These are phyloP conservation scores for Pseudomyrmex pallidus DNA, from an alignment of 1,140 invertebrate species.

Conservation along the genomic window DNA sequence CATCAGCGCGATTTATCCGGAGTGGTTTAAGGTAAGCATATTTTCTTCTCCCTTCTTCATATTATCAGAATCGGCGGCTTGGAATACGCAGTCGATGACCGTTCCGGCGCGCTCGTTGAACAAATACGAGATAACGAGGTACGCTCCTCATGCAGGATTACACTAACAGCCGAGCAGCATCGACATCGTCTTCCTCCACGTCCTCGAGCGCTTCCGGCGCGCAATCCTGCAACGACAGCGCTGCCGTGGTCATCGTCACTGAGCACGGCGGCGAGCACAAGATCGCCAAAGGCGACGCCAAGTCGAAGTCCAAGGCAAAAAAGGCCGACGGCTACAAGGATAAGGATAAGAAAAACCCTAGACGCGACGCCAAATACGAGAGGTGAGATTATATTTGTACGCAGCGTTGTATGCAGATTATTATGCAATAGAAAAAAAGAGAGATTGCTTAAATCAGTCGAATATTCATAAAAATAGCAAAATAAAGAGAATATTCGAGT, in stretches of 20 bases:
- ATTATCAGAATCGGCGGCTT: slow-evolving; percentile 6
- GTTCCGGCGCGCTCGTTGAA: slow-evolving; percentile 53
- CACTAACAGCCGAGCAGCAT: slow-evolving; percentile 80
- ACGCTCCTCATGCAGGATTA: slow-evolving; percentile 78
- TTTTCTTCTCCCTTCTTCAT: neutral
- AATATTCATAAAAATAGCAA: slow-evolving; percentile 28
- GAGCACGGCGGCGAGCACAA: slow-evolving; percentile 76
- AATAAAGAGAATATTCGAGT: slow-evolving; percentile 29
- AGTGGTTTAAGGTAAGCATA: slow-evolving; percentile 92
- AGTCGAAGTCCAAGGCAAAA: slow-evolving; percentile 79
- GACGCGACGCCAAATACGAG: slow-evolving; percentile 78
- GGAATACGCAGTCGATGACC: neutral
- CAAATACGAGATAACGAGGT: slow-evolving; percentile 65
- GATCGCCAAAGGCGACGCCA: slow-evolving; percentile 74
- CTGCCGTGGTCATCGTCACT: slow-evolving; percentile 72
- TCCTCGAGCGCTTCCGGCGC: slow-evolving; percentile 70
- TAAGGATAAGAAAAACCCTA: slow-evolving; percentile 77
- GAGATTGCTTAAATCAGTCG: neutral
- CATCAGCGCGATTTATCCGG: slow-evolving; percentile 94
- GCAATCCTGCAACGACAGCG: slow-evolving; percentile 72
- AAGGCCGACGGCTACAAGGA: slow-evolving; percentile 78
- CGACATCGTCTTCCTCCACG: slow-evolving; percentile 79
- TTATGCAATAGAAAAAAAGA: neutral
- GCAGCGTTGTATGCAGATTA: slow-evolving; percentile 1
- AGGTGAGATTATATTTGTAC: slow-evolving; percentile 72